phyloP scores from a whole-genome alignment of 2,113 vertebrate genomes.

The Sclerurus mexicanus region DNA sequence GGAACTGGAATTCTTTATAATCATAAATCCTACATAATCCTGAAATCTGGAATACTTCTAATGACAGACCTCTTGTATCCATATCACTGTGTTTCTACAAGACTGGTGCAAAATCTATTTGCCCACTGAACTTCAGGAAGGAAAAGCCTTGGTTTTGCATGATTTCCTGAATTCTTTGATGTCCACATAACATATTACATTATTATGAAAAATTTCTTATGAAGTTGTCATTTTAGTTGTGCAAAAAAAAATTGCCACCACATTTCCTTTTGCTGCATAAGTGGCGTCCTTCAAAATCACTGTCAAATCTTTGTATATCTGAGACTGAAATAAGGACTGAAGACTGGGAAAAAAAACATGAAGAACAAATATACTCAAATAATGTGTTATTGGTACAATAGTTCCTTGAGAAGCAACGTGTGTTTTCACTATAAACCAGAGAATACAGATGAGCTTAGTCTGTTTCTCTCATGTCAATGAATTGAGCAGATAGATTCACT shows the following conservation, averaged over 20 bases:
- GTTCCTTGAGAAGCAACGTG: neutral
- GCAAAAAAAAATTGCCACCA: fast-evolving
- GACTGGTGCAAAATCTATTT: neutral
- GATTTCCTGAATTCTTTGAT: neutral
- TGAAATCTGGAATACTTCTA: neutral
- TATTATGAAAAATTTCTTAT: neutral
- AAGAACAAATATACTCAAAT: neutral
- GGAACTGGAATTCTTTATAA: neutral
- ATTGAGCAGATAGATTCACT: neutral
- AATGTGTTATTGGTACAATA: neutral
- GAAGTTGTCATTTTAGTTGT: neutral
- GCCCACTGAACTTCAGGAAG: neutral
- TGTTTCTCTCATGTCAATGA: neutral
- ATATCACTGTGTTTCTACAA: neutral
- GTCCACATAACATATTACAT: neutral
- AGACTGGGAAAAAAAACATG: neutral
- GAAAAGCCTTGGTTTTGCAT: neutral
- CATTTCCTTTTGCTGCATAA: neutral
- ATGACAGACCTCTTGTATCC: neutral
- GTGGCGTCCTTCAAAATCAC: neutral
- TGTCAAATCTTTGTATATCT: neutral
- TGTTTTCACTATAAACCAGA: neutral
- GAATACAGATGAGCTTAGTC: neutral
- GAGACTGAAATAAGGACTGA: neutral
- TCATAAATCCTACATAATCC: neutral